phyloP scores from a whole-genome alignment of 2,797 vertebrate species.

The Myotis daubentonii region DNA sequence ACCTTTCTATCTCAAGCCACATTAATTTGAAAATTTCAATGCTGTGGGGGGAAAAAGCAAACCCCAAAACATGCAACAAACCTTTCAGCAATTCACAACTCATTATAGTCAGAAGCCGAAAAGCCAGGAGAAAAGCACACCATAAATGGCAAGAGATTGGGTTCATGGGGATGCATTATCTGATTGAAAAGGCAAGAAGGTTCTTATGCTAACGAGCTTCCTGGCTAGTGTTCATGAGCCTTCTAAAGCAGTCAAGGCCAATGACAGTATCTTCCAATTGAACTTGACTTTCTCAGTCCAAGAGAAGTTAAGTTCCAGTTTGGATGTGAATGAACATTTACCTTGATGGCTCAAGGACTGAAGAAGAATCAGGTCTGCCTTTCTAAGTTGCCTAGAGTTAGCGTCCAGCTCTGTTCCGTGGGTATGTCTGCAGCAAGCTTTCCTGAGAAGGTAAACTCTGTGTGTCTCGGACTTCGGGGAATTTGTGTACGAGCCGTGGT shows the following conservation, averaged over 20 bases:
- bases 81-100: background rate
- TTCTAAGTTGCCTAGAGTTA: background rate
- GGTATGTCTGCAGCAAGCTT: background rate
- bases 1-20: constrained; percentile 3
- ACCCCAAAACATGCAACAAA: background rate
- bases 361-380: background rate
- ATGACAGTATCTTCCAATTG: background rate
- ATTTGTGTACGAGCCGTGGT: background rate
- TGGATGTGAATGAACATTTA: background rate
- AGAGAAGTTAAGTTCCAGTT: background rate
- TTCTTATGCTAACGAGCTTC: background rate
- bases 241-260: background rate
- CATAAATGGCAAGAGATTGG: background rate
- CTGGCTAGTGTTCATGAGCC: background rate
- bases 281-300: background rate
- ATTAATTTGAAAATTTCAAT: constrained; percentile 20
- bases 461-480: background rate
- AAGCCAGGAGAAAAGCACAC: background rate
- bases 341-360: background rate
- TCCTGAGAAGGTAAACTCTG: background rate
- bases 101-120: background rate
- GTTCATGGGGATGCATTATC: too few species aligned
- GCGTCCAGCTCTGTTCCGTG: background rate
- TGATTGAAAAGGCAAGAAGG: background rate
- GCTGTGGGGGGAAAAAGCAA: background rate